Conservation (phyloP, 2,797 vertebrate genomes). For the Dromococcyx pavoninus region DNA sequence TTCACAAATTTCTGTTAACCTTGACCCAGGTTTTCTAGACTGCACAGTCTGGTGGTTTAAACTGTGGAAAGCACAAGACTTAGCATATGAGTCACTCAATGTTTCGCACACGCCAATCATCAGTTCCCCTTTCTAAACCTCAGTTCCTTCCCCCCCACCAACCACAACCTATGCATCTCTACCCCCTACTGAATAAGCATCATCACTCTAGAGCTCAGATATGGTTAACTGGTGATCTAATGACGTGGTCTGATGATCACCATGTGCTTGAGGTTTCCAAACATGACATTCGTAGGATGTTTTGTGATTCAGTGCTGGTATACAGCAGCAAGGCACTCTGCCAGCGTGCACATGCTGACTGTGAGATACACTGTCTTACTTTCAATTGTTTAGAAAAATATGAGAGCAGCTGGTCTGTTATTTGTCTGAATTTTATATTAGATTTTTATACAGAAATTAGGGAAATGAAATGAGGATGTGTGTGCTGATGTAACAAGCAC, state of each 20-base stretch:
- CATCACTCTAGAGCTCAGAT: background rate
- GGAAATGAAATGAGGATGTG: conserved; percentile 63
- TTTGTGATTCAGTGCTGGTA: background rate
- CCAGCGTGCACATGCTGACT: background rate
- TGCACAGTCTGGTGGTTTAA: background rate
- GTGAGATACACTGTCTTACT: background rate
- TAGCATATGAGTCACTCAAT: background rate
- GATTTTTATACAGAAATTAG: background rate
- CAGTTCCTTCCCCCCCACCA: background rate
- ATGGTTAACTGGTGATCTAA: background rate
- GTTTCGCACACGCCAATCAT: background rate
- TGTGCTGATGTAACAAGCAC: conserved; percentile 13
- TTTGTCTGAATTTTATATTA: background rate
- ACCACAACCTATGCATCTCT: background rate
- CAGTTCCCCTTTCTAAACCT: conserved; percentile 29
- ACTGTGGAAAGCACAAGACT: background rate
- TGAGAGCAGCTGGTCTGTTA: background rate
- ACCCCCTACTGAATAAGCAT: background rate
- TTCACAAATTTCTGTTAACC: background rate
- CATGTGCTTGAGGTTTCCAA: background rate
- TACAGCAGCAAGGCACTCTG: background rate
- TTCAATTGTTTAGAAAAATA: background rate
- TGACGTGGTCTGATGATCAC: background rate
- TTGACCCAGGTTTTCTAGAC: background rate
- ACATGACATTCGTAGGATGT: accelerated